A percentile compares a stretch with the other conserved stretches of the same genome.
phyloP scores from a whole-genome alignment of 2,797 vertebrate species.

The Tympanoctomys barrerae region DNA sequence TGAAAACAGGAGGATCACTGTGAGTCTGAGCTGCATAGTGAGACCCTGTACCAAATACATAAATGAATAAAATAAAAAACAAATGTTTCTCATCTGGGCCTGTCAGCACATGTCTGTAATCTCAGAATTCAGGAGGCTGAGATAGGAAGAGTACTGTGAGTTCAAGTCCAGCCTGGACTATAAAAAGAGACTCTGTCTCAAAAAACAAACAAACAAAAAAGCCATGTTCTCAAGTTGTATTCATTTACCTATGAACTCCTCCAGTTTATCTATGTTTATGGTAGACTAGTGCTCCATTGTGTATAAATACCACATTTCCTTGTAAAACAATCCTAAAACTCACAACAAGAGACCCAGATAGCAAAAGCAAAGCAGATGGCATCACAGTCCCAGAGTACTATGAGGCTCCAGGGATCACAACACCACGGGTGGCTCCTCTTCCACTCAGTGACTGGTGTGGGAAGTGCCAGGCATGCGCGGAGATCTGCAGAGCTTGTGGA shows the following conservation, averaged over 20 bases:
- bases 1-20: too few relatives aligned
- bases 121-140: neutral
- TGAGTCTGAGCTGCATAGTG: too few relatives aligned
- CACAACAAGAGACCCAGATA: neutral
- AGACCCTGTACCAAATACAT: too few relatives aligned
- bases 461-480: accelerated
- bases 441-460: neutral
- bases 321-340: neutral
- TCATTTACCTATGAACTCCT: neutral
- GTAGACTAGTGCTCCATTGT: neutral
- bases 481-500: neutral
- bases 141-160: neutral
- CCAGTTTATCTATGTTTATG: neutral
- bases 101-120: neutral
- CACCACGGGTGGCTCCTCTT: neutral
- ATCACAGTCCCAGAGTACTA: neutral
- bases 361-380: neutral
- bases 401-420: too few relatives aligned
- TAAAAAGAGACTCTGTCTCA: neutral
- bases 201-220: neutral
- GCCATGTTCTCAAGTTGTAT: too few relatives aligned
- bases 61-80: too few relatives aligned
- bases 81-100: neutral
- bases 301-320: neutral
- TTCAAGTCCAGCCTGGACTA: neutral